Evolutionary conservation across 2,113 vertebrate species (phyloP).

Genomic region (Amblyopsis rosae): DNA sequence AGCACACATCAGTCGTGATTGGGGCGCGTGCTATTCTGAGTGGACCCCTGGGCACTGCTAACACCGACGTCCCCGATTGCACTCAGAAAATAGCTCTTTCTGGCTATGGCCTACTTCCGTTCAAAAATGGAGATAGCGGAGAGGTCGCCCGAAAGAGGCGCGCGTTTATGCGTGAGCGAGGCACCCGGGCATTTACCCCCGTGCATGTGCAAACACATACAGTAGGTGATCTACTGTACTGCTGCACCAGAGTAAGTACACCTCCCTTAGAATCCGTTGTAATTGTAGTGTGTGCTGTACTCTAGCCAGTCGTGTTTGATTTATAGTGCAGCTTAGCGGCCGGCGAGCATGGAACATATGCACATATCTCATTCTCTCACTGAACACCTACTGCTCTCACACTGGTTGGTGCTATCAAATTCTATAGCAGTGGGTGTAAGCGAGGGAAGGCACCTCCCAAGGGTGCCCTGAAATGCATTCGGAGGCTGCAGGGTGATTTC

Average conservation of each 20-base stretch:
- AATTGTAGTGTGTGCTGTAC: not conserved
- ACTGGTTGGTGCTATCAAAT: too few relatives aligned
- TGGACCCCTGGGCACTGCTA: constrained; percentile 67
- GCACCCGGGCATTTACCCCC: not conserved
- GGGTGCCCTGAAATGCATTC: too few relatives aligned
- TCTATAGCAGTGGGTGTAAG: too few relatives aligned
- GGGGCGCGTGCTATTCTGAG: constrained; percentile 74
- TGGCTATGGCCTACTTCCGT: constrained; percentile 74
- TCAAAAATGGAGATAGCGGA: constrained; percentile 42
- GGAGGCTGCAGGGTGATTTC: too few relatives aligned
- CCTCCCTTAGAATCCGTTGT: constrained; percentile 19
- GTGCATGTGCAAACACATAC: constrained; percentile 11
- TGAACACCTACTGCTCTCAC: too few relatives aligned
- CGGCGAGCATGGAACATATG: constrained; percentile 34
- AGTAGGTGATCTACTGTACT: constrained; percentile 18
- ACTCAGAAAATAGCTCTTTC: constrained; percentile 75
- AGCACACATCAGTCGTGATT: constrained; percentile 51
- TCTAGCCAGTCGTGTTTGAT: constrained; percentile 33
- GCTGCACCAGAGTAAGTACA: constrained; percentile 22
- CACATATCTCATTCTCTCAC: not conserved
- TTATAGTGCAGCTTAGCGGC: constrained; percentile 43
- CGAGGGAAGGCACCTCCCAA: not conserved
- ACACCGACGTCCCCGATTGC: constrained; percentile 73
- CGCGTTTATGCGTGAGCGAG: constrained; percentile 11
- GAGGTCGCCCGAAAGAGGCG: constrained; percentile 23